Evolutionary conservation across 2,888 invertebrate species (phyloP).

Genomic region (Ischnura elegans): DNA sequence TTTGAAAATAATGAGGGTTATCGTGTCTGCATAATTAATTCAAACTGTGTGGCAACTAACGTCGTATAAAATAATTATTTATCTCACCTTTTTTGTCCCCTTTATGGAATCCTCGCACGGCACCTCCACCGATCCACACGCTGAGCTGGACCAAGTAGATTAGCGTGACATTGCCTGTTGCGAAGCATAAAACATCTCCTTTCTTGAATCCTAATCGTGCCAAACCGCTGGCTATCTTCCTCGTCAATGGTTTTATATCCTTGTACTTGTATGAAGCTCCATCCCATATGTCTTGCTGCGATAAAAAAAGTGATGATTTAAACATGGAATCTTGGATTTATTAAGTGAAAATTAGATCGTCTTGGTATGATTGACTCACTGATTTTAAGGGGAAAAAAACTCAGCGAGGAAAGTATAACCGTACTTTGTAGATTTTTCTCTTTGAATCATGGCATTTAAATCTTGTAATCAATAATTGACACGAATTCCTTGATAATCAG

Average conservation of each 20-base stretch:
- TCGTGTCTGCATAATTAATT: too few relatives aligned
- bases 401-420: too few relatives aligned
- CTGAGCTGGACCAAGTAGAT: constrained; percentile 33
- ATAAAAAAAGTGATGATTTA: neutral
- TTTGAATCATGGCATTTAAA: too few relatives aligned
- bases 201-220: constrained; percentile 44
- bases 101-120: neutral
- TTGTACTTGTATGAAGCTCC: neutral
- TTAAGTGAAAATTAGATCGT: neutral
- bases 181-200: constrained; percentile 23
- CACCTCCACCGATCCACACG: constrained; percentile 41
- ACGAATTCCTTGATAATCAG: too few relatives aligned
- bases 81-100: neutral
- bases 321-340: neutral
- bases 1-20: too few relatives aligned
- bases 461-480: too few relatives aligned
- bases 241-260: neutral
- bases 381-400: too few relatives aligned
- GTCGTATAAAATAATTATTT: neutral
- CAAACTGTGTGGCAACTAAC: too few relatives aligned
- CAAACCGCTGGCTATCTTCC: constrained; percentile 21
- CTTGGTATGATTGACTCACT: too few relatives aligned
- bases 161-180: neutral
- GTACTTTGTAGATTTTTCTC: too few relatives aligned
- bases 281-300: neutral